phyloP scores from a whole-genome alignment of 2,888 invertebrate genomes.

The Eilema griseolum region DNA sequence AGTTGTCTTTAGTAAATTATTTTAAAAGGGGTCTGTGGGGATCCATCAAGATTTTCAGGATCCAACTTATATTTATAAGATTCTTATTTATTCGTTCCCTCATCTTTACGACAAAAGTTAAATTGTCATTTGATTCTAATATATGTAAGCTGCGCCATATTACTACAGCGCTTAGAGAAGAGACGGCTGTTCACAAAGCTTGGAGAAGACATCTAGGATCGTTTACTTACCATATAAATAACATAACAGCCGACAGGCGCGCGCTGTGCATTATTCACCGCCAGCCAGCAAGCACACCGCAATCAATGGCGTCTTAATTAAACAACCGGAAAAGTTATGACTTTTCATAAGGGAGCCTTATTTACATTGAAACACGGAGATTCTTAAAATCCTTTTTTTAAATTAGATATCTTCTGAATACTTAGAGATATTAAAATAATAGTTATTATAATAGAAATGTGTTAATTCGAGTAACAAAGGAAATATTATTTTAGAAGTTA shows the following conservation, averaged over 20 bases:
- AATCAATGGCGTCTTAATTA: conserved; percentile 60
- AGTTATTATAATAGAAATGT: no score
- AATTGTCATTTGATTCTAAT: not conserved
- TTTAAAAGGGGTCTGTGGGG: no score
- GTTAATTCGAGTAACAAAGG: no score
- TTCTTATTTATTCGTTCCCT: not conserved
- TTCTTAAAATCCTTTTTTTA: conserved; percentile 14
- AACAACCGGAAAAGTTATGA: conserved; percentile 50
- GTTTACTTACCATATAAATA: conserved; percentile 56
- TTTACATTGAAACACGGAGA: conserved; percentile 32
- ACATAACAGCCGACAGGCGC: conserved; percentile 44
- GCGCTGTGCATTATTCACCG: conserved; percentile 59
- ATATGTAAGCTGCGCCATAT: not conserved
- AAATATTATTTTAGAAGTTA: no score
- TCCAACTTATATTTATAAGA: not conserved
- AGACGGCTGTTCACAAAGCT: conserved; percentile 22
- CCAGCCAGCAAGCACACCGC: conserved; percentile 21
- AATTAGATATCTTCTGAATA: not conserved
- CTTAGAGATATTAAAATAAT: not conserved
- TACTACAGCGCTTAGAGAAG: not conserved
- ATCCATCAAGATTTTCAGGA: not conserved
- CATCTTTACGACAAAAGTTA: not conserved
- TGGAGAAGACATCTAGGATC: conserved; percentile 24
- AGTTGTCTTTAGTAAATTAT: no score
- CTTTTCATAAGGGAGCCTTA: conserved; percentile 34